Evolutionary conservation across 2,113 vertebrate species (phyloP).

Genomic region (Nibea coibor): DNA sequence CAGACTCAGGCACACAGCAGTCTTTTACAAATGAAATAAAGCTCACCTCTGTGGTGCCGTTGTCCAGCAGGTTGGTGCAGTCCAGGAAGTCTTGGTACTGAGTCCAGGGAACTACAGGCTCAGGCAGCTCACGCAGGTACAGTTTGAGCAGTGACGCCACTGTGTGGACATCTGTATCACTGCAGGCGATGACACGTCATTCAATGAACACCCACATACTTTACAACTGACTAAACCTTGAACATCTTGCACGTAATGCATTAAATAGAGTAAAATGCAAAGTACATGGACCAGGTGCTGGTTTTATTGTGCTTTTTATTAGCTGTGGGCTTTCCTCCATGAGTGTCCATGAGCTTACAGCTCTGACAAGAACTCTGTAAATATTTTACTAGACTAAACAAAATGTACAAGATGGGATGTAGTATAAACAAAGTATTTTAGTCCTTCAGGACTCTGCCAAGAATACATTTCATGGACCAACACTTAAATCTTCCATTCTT

Average conservation of each 20-base stretch:
- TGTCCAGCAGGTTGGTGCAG: constrained; percentile 86
- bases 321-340: not conserved
- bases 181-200: constrained; percentile 64
- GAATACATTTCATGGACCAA: not conserved
- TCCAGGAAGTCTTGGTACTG: constrained; percentile 95
- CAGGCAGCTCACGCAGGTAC: constrained; percentile 95
- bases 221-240: not conserved
- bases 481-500: not conserved
- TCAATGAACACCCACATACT: not conserved
- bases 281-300: not conserved
- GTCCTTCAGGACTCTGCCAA: not conserved
- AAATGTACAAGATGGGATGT: not conserved
- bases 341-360: not conserved
- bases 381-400: constrained; percentile 11
- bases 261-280: not conserved
- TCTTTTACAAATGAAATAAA: not conserved
- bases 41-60: constrained; percentile 82
- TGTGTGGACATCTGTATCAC: constrained; percentile 98
- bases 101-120: constrained; percentile 93
- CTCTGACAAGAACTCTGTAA: constrained; percentile 1
- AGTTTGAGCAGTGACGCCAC: constrained; percentile 97
- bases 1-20: not conserved
- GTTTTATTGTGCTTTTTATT: not conserved
- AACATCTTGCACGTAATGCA: not conserved
- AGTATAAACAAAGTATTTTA: not conserved